Evolutionary conservation across 2,797 vertebrate species (phyloP).

Genomic region (Stomatorhinus walkeri): DNA sequence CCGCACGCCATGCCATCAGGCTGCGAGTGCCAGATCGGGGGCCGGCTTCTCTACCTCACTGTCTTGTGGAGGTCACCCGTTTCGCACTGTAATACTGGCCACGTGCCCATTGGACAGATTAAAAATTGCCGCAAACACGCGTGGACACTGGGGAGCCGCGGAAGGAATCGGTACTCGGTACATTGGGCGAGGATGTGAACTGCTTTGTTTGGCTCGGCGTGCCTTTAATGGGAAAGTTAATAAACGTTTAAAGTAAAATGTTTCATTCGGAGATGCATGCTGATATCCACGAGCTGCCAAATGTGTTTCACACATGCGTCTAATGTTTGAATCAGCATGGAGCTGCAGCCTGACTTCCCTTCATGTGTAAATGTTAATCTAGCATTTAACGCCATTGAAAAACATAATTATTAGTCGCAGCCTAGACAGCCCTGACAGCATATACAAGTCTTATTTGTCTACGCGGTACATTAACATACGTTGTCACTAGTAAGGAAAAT

Average conservation of each 20-base stretch:
- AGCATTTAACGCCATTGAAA: neutral
- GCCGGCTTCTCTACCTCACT: neutral
- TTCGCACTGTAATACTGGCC: neutral
- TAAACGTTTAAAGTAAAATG: neutral
- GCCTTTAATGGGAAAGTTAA: slow-evolving; percentile 2
- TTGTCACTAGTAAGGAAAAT: slow-evolving; percentile 27
- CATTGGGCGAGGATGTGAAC: too few species aligned
- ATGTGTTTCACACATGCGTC: neutral
- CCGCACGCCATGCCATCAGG: neutral
- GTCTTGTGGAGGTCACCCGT: neutral
- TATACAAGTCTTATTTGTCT: neutral
- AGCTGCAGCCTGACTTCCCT: neutral
- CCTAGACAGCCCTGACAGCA: neutral
- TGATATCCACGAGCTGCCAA: neutral
- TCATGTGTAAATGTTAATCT: slow-evolving; percentile 9
- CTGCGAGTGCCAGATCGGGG: neutral
- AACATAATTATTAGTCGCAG: neutral
- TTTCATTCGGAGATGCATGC: neutral
- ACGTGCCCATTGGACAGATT: neutral
- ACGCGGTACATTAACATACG: slow-evolving; percentile 21
- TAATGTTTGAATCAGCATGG: neutral
- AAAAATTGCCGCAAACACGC: neutral
- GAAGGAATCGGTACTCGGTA: neutral
- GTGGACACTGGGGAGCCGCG: neutral
- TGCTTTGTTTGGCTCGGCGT: neutral